Base-by-base conservation (phyloP, 92 coral and sea anemone genomes). In the Bergia puertoricense region DNA sequence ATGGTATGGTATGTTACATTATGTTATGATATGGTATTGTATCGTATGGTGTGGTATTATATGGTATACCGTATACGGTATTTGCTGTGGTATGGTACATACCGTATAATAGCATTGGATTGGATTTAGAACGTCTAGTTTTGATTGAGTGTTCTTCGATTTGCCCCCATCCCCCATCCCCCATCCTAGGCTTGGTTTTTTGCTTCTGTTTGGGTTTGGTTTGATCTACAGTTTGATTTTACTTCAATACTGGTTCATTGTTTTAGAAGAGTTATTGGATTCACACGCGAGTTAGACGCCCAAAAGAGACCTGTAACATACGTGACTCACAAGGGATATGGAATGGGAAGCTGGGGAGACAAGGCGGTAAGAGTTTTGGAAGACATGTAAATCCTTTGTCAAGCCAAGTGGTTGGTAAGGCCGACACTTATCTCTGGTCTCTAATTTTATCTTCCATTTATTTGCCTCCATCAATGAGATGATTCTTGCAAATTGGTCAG, bases 241-340 rank as follows among this genome's bases (percentile, higher is more conserved):
- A n/a, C 42, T 44, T 2, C 16, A 71, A 38, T 42, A 41, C 7
- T 1, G 7, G 18, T 57, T 23, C 20, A 38, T 50, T 39, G 50
- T 75, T 89, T 30, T 42, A 93, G 91, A 62, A 82, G 85, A 13
- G 91, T 96, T 78, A 92, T 96, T 81, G 92, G 56, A 2, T 88
- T 86, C 62, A 92, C 97, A 2, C 89, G 93, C 46, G 90, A 94
- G 85, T 77, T 91, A 81, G 98, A 96, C 81, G 62, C 88, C 77
- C 95, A 94, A 62, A 86, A 68, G 77, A 92, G 97, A 74, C 97
- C 97, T 37, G 97, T 94, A 6, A 96, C 98, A 11, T 96, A 86
- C 75, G 93, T 96, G 2, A 88, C 94, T 4, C 89, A 89, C 69
- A 89, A 91, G 89, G 83, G 90, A 10, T 93, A 92, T 65, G 86